Evolutionary conservation across 2,113 vertebrate species (phyloP).

Genomic region (Bufo gargarizans): DNA sequence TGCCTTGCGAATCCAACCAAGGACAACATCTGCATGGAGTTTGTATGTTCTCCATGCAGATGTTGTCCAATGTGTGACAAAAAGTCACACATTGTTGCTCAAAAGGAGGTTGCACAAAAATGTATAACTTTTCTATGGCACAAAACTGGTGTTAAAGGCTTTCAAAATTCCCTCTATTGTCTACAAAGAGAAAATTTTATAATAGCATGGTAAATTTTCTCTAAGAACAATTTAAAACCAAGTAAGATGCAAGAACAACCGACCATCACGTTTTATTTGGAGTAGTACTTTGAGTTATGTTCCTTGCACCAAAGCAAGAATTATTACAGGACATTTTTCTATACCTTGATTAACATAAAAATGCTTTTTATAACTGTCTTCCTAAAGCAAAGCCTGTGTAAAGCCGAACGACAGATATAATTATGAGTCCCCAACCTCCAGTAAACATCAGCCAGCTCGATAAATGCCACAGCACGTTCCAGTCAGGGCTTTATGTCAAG

Average conservation of each 20-base stretch:
- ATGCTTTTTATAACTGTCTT: slow-evolving; percentile 68
- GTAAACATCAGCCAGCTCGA: slow-evolving; percentile 63
- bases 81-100: too few species aligned
- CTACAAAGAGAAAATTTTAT: neutral
- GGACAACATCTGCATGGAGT: too few species aligned
- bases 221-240: neutral
- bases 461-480: slow-evolving; percentile 66
- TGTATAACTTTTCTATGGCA: too few species aligned
- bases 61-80: too few species aligned
- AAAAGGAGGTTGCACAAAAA: too few species aligned
- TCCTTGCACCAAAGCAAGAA: slow-evolving; percentile 3
- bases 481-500: slow-evolving; percentile 64
- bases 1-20: too few species aligned
- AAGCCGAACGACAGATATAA: slow-evolving; percentile 65
- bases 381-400: slow-evolving; percentile 58
- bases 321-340: slow-evolving; percentile 21
- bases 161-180: too few species aligned
- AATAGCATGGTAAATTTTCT: neutral
- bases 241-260: slow-evolving; percentile 9
- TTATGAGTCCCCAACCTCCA: slow-evolving; percentile 64
- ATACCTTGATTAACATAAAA: slow-evolving; percentile 52
- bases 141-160: too few species aligned
- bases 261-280: neutral
- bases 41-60: too few species aligned
- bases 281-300: neutral